Conservation (phyloP, 64 coral and sea anemone genomes). For the Pocillopora damicornis region DNA sequence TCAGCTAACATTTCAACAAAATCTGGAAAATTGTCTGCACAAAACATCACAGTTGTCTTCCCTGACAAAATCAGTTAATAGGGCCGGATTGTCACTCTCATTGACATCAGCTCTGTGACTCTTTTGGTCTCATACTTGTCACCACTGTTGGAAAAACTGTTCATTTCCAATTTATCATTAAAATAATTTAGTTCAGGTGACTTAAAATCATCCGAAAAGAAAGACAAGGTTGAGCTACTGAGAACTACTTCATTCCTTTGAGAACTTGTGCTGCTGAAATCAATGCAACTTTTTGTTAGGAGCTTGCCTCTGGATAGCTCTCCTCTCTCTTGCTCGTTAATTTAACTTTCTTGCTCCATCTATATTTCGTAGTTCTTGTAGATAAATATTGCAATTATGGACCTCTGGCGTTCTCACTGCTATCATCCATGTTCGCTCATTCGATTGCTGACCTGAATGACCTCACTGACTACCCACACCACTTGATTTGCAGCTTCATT, state of each 20-base stretch:
- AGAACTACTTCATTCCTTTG: too few species aligned
- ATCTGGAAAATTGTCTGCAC: conserved; percentile 1
- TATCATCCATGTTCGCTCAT: background rate
- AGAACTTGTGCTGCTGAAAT: too few species aligned
- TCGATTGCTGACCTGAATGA: background rate
- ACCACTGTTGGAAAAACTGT: background rate
- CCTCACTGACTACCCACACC: too few species aligned
- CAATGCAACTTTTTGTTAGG: background rate
- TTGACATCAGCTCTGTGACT: too few species aligned
- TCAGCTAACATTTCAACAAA: background rate
- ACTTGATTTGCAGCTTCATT: too few species aligned
- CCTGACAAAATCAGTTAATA: background rate
- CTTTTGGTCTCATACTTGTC: background rate
- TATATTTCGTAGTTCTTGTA: conserved; percentile 7
- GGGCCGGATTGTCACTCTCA: background rate
- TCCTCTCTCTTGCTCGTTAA: background rate
- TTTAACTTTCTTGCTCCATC: background rate
- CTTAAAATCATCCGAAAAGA: background rate
- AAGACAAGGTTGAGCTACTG: background rate
- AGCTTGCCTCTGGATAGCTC: too few species aligned
- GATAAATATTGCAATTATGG: conserved; percentile 10
- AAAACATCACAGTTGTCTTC: background rate
- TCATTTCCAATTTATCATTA: background rate
- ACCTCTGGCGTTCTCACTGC: background rate
- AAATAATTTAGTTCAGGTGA: background rate